Base-by-base conservation (phyloP, 1,140 invertebrate species). In the Halyomorpha halys region DNA sequence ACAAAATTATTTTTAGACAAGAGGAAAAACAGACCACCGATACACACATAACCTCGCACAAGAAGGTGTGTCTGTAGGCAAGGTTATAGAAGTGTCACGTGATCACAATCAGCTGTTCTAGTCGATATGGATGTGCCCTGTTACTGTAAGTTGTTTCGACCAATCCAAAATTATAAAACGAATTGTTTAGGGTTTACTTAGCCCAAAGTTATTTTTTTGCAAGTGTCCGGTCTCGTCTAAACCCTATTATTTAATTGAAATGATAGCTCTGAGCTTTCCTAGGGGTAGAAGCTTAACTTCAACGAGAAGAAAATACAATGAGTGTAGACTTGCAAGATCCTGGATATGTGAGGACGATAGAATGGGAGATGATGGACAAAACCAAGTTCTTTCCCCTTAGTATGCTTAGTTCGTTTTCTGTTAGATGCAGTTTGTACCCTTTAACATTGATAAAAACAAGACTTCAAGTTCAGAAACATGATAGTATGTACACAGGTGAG, bases 291-390 rank as follows among this genome's bases (percentile, higher is more conserved):
- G 18, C 19, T 4, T 9, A 23, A 56, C 19, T 19, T 56, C 23
- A 23, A 25, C 23, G 23, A 23, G 53, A 21, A 56, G 53, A 21
- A 23, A 23, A 25, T 16, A 56, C 19, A 15, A 56, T 56, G 53
- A 23, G 18, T 56, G 18, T 23, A 19, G 53, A 56, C 15, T 19
- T 56, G 14, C 53, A 60, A 53, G 66, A 67, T 19, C 16, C 49
- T 13, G 45, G 44, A 13, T 68, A 66, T 65, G 39, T 69, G 18
- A 65, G 63, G 21, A 92, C 86, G n/a, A 97, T 99, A 68, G 94
- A 98, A 78, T 97, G 94, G 91, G 82, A 96, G 65, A 98, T 98
- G 94, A 92, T 99, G 91, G 90, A 99, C 75, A 96, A 97, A 71
- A 84, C 80, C 21, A 95, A 85, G 81, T 95, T 88, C 80, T 94